Percentiles rank a stretch among this genome's conserved stretches.
phyloP scores from a whole-genome alignment of 2,113 vertebrate genomes.

The Charadrius vociferus region DNA sequence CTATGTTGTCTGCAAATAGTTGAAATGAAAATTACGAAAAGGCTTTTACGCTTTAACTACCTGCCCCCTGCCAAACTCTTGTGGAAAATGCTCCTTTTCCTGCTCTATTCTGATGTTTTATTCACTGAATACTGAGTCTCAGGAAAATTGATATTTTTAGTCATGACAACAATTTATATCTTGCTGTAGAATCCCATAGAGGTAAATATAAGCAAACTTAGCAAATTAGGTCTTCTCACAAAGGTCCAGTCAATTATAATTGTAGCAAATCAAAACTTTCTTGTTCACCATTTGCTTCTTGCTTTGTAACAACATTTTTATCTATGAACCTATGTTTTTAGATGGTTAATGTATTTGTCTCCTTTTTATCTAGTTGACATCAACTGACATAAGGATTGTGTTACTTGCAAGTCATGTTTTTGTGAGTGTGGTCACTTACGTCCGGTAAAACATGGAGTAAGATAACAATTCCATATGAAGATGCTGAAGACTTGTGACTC shows the following conservation, averaged over 20 bases:
- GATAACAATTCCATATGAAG: not conserved
- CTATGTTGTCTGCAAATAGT: not conserved
- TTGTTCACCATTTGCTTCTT: not conserved
- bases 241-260: not conserved
- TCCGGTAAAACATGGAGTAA: not conserved
- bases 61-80: not conserved
- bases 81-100: not conserved
- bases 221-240: not conserved
- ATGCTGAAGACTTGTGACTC: not conserved
- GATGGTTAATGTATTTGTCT: not conserved
- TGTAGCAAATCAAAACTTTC: not conserved
- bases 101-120: not conserved
- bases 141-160: not conserved
- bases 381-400: not conserved
- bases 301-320: not conserved
- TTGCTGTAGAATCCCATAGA: not conserved
- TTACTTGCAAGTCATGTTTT: not conserved
- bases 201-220: not conserved
- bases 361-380: not conserved
- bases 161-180: not conserved
- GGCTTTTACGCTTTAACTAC: not conserved
- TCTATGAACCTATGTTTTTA: not conserved
- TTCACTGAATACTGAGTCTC: not conserved
- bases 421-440: not conserved
- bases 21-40: not conserved